phyloP scores from a whole-genome alignment of 2,888 invertebrate species.

The Thymelicus sylvestris region DNA sequence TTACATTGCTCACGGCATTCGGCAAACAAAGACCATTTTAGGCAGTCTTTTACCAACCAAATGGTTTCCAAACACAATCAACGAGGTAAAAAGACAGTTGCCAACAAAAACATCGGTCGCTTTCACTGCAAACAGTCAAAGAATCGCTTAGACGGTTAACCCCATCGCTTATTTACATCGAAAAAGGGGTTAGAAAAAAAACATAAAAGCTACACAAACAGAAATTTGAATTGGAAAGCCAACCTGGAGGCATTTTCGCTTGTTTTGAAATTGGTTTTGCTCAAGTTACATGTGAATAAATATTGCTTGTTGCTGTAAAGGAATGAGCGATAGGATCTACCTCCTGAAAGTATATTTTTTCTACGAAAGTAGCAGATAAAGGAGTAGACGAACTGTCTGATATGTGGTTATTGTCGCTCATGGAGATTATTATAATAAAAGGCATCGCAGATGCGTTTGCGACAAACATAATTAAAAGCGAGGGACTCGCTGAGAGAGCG shows the following conservation, averaged over 20 bases:
- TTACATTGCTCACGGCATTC: background rate
- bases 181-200: constrained; percentile 61
- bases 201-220: constrained; percentile 49
- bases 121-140: constrained; percentile 55
- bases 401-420: too few species aligned
- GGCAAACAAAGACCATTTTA: constrained; percentile 33
- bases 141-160: constrained; percentile 50
- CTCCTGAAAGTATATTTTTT: too few species aligned
- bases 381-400: too few species aligned
- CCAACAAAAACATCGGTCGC: constrained; percentile 52
- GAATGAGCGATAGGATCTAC: background rate
- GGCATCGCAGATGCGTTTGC: too few species aligned
- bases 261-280: constrained; percentile 45
- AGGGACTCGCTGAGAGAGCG: too few species aligned
- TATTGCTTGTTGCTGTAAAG: constrained; percentile 24
- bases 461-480: too few species aligned
- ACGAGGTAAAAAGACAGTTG: constrained; percentile 54
- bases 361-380: too few species aligned
- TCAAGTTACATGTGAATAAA: constrained; percentile 34
- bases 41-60: constrained; percentile 47
- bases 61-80: constrained; percentile 67
- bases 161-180: constrained; percentile 63
- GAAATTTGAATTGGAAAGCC: constrained; percentile 53
- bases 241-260: constrained; percentile 45
- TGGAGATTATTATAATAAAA: too few species aligned